Evolutionary conservation across 1,140 invertebrate species (phyloP).

Genomic region (Contarinia nasturtii): DNA sequence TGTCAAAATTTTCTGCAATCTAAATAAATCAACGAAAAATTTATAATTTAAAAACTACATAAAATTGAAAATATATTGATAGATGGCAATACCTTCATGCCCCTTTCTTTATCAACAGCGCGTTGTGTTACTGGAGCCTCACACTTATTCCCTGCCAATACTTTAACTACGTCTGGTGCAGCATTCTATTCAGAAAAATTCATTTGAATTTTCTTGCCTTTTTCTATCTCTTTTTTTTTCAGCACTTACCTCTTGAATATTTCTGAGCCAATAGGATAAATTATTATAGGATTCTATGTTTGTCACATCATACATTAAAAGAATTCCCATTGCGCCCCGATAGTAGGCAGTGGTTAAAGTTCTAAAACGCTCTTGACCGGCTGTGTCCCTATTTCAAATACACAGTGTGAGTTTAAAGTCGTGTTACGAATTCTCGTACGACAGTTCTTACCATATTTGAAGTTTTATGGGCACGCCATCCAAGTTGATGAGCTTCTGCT

Average conservation of each 20-base stretch:
- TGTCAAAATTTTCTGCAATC: constrained; percentile 78
- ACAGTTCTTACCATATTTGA: constrained; percentile 55
- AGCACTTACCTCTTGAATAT: constrained; percentile 57
- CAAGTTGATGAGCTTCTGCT: constrained; percentile 74
- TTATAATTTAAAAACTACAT: background rate
- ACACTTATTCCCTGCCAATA: constrained; percentile 69
- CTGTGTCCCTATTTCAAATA: constrained; percentile 5
- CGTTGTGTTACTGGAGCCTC: constrained; percentile 48
- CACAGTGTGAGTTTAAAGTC: too few species aligned
- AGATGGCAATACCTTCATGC: constrained; percentile 42
- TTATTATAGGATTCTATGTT: constrained; percentile 74
- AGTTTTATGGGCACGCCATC: constrained; percentile 70
- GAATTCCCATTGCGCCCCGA: constrained; percentile 68
- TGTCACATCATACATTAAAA: constrained; percentile 73
- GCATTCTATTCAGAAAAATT: constrained; percentile 55
- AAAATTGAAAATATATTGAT: background rate
- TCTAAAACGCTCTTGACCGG: constrained; percentile 39
- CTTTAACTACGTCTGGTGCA: constrained; percentile 66
- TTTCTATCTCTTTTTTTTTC: background rate
- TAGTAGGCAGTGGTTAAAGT: constrained; percentile 77
- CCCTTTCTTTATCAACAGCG: constrained; percentile 54
- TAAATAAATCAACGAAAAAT: constrained; percentile 25
- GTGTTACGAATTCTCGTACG: too few species aligned
- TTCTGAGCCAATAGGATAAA: constrained; percentile 67
- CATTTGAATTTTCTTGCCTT: constrained; percentile 9